A percentile compares a stretch with the other conserved stretches of the same genome.
These are phyloP conservation scores for Sebastes nivosus DNA, from an alignment of 2,797 vertebrate species.

Conservation along the genomic window DNA sequence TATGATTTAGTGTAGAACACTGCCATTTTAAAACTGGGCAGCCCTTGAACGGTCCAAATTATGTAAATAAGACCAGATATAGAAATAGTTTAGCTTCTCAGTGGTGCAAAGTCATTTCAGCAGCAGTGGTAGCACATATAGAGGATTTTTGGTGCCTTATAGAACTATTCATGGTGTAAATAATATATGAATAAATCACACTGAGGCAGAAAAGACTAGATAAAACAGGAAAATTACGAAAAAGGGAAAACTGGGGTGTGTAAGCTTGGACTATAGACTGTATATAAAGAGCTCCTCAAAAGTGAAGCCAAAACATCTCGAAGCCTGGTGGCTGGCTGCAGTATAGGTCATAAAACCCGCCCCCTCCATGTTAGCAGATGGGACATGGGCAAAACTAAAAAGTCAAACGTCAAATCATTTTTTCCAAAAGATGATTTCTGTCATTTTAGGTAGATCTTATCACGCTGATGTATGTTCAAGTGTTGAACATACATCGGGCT, in stretches of 20 bases:
- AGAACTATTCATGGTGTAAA: background rate
- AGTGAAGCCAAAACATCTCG: no score
- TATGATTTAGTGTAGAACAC: background rate
- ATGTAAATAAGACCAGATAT: background rate
- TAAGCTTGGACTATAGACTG: background rate
- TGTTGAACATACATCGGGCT: no score
- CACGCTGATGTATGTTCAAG: no score
- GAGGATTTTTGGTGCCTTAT: background rate
- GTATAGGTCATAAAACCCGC: rapidly evolving
- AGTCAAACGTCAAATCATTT: no score
- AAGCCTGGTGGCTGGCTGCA: rapidly evolving
- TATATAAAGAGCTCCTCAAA: no score
- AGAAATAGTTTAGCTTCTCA: background rate
- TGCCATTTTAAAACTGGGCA: background rate
- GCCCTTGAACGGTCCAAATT: background rate
- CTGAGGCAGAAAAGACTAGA: background rate
- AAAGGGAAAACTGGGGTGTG: background rate
- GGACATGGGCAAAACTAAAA: no score
- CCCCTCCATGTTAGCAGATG: no score
- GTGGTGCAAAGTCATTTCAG: background rate
- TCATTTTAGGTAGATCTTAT: no score
- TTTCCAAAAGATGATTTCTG: no score
- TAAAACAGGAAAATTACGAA: background rate
- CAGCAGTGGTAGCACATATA: background rate
- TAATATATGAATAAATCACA: background rate